These are phyloP conservation scores for Ceratina japonica DNA, from an alignment of 1,140 invertebrate genomes.

Conservation along the genomic window DNA sequence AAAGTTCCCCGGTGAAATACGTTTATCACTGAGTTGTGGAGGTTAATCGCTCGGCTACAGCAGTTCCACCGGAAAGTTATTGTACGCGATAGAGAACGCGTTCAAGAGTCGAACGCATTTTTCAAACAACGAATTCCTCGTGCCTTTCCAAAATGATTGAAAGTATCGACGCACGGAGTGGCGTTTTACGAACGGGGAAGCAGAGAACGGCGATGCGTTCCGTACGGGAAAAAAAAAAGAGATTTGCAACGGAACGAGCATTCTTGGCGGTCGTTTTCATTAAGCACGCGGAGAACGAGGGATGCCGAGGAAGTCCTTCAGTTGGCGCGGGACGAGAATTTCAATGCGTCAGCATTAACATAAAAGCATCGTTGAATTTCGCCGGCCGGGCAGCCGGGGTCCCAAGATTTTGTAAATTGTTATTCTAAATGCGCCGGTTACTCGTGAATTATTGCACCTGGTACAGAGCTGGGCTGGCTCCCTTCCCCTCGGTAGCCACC, in stretches of 20 bases:
- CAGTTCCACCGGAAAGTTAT: background rate
- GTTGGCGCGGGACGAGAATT: conserved; percentile 29
- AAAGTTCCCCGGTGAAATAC: conserved; percentile 13
- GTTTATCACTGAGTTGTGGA: background rate
- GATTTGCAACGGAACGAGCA: background rate
- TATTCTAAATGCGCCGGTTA: conserved; percentile 46
- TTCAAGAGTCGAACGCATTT: too few species aligned
- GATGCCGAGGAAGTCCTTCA: conserved; percentile 22
- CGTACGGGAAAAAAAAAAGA: background rate
- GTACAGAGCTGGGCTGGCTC: too few species aligned
- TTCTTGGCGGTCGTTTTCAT: conserved; percentile 30
- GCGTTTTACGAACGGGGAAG: background rate
- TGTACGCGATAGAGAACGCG: too few species aligned
- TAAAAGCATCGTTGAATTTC: conserved; percentile 29
- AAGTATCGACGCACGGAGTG: too few species aligned
- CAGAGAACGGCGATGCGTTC: too few species aligned
- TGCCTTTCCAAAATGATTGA: too few species aligned
- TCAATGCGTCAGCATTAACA: conserved; percentile 37
- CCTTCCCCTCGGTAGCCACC: too few species aligned
- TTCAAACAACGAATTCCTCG: too few species aligned
- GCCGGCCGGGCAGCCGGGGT: too few species aligned
- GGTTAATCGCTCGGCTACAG: background rate
- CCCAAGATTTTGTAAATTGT: conserved; percentile 48
- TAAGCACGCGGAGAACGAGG: conserved; percentile 32
- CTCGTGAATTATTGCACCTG: conserved; percentile 37